These are phyloP conservation scores for Suncus etruscus DNA, from an alignment of 2,113 vertebrate genomes.

Conservation along the genomic window DNA sequence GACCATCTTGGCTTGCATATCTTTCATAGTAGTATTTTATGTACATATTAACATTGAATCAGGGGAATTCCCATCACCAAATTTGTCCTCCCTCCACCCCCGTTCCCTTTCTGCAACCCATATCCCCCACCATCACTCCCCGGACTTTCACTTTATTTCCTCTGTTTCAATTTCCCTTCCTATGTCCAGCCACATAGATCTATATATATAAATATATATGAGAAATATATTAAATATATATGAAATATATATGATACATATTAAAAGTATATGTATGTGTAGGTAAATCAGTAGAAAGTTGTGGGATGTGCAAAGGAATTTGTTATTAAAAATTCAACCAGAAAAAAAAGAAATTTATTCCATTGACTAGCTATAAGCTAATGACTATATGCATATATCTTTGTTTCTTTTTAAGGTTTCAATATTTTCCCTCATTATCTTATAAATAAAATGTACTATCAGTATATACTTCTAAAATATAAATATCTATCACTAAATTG, in stretches of 20 bases:
- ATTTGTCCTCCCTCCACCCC: too few relatives aligned
- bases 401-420: not conserved
- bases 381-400: not conserved
- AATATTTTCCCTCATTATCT: not conserved
- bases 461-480: not conserved
- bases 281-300: conserved; percentile 6
- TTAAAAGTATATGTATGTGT: not conserved
- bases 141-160: not conserved
- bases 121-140: too few relatives aligned
- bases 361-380: conserved; percentile 33
- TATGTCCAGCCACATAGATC: not conserved
- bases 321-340: conserved; percentile 64
- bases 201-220: too few relatives aligned
- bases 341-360: conserved; percentile 59
- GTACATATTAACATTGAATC: too few relatives aligned
- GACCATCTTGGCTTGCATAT: too few relatives aligned
- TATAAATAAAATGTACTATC: not conserved
- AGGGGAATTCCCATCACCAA: too few relatives aligned
- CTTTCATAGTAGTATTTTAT: too few relatives aligned
- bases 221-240: not conserved
- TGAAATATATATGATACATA: too few relatives aligned
- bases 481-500: not conserved
- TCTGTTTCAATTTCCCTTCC: conserved; percentile 12
- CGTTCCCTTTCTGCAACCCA: too few relatives aligned
- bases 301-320: conserved; percentile 59